Percentiles rank a stretch among this genome's conserved stretches.
phyloP scores from a whole-genome alignment of 2,113 vertebrate species.

The Centropristis striata region DNA sequence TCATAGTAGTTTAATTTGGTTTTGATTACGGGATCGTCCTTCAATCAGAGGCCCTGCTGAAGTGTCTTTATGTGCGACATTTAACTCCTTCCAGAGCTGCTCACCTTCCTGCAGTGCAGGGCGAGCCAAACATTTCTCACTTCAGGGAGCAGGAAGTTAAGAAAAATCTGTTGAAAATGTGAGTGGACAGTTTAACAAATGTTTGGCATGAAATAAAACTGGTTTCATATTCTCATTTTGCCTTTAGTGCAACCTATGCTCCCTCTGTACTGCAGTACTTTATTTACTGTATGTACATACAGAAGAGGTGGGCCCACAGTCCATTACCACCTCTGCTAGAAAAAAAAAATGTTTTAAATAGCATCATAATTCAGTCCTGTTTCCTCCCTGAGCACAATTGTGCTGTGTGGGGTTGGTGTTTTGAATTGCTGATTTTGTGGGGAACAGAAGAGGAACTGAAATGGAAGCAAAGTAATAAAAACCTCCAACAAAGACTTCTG shows the following conservation, averaged over 20 bases:
- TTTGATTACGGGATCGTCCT: conserved; percentile 33
- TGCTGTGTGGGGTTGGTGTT: background rate
- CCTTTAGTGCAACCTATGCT: background rate
- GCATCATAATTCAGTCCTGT: too few relatives aligned
- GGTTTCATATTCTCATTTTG: background rate
- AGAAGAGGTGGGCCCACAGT: background rate
- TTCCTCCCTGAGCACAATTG: conserved; percentile 3
- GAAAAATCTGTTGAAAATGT: background rate
- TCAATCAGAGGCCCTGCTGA: conserved; percentile 29
- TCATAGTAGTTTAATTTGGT: conserved; percentile 41
- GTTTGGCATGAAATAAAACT: conserved; percentile 15
- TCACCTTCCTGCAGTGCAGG: conserved; percentile 30
- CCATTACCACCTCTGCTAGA: conserved; percentile 1
- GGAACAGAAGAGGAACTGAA: background rate
- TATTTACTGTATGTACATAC: conserved; percentile 4
- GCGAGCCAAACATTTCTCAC: background rate
- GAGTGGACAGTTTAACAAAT: background rate
- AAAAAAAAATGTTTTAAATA: too few relatives aligned
- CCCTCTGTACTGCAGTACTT: background rate
- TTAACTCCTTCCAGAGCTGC: conserved; percentile 16
- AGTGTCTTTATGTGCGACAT: conserved; percentile 29
- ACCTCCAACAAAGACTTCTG: background rate
- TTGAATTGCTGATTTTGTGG: background rate
- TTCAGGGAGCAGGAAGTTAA: background rate
- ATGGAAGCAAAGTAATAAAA: background rate